phyloP scores from a whole-genome alignment of 1,140 invertebrate species.

The Leguminivora glycinivorella region DNA sequence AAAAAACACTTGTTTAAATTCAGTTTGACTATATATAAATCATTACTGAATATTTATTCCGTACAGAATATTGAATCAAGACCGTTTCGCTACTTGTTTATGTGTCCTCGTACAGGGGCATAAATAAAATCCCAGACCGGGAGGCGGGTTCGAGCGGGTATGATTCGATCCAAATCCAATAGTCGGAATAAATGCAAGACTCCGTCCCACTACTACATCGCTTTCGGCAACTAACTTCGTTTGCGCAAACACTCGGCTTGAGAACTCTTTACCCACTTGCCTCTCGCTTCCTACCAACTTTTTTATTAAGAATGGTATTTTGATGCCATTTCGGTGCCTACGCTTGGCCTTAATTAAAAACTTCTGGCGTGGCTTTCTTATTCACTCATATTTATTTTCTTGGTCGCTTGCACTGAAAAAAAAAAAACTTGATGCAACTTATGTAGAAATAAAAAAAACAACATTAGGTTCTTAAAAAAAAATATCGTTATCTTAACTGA shows the following conservation, averaged over 20 bases:
- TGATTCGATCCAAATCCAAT: conserved; percentile 48
- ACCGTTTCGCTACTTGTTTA: conserved; percentile 22
- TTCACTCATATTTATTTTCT: neutral
- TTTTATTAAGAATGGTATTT: conserved; percentile 20
- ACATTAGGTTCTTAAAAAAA: too few species aligned
- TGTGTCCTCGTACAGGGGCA: neutral
- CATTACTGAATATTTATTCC: neutral
- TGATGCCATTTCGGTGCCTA: conserved; percentile 31
- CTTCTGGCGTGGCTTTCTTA: conserved; percentile 18
- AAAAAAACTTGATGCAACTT: too few species aligned
- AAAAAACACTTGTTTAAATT: neutral
- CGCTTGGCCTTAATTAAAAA: conserved; percentile 37
- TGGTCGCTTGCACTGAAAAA: neutral
- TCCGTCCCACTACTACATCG: conserved; percentile 40
- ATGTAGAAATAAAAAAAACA: too few species aligned
- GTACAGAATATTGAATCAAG: neutral
- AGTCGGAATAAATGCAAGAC: conserved; percentile 45
- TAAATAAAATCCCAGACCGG: conserved; percentile 22
- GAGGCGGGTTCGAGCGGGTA: conserved; percentile 32
- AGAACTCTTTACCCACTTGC: conserved; percentile 47
- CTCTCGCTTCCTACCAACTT: conserved; percentile 41
- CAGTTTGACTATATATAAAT: neutral
- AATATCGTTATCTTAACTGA: too few species aligned
- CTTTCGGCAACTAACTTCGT: conserved; percentile 51
- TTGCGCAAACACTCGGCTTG: conserved; percentile 43